Evolutionary conservation across 2,888 invertebrate genomes (phyloP).

Genomic region (Coelinius sp.): DNA sequence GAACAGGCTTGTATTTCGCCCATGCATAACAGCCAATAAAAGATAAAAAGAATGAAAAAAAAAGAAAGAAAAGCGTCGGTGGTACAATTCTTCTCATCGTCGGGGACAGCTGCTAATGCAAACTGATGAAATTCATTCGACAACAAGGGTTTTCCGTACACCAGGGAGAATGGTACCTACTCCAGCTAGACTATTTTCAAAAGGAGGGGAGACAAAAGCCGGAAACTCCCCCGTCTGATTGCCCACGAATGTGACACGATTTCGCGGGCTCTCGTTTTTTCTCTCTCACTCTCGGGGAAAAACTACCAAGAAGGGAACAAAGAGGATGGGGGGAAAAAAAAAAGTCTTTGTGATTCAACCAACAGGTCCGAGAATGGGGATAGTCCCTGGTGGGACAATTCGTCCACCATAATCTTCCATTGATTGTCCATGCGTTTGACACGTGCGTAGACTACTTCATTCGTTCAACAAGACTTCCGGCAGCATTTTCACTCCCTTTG

Average conservation of each 20-base stretch:
- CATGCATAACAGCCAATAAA: background rate
- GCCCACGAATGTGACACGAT: constrained; percentile 58
- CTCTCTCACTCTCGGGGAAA: constrained; percentile 20
- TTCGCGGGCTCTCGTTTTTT: constrained; percentile 49
- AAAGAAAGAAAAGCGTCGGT: constrained; percentile 1
- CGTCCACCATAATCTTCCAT: constrained; percentile 2
- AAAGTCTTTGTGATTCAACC: constrained; percentile 27
- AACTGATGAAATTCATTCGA: constrained; percentile 59
- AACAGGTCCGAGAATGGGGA: constrained; percentile 17
- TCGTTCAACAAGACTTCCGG: background rate
- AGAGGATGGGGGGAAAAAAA: background rate
- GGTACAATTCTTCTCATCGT: constrained; percentile 51
- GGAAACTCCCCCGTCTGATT: constrained; percentile 56
- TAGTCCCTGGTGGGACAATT: constrained; percentile 22
- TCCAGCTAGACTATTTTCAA: constrained; percentile 17
- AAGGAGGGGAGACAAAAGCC: constrained; percentile 24
- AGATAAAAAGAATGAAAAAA: background rate
- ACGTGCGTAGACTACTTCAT: constrained; percentile 1
- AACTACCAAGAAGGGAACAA: constrained; percentile 28
- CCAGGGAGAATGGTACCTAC: constrained; percentile 25
- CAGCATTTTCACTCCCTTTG: background rate
- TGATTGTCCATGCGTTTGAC: constrained; percentile 23
- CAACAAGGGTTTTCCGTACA: constrained; percentile 40
- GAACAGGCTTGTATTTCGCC: constrained; percentile 7
- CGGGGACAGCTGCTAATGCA: constrained; percentile 64